Evolutionary conservation across 2,888 invertebrate species (phyloP), one percentile per base, ranked within the genome.

Genomic region (Carpatolechia fugitivella): DNA sequence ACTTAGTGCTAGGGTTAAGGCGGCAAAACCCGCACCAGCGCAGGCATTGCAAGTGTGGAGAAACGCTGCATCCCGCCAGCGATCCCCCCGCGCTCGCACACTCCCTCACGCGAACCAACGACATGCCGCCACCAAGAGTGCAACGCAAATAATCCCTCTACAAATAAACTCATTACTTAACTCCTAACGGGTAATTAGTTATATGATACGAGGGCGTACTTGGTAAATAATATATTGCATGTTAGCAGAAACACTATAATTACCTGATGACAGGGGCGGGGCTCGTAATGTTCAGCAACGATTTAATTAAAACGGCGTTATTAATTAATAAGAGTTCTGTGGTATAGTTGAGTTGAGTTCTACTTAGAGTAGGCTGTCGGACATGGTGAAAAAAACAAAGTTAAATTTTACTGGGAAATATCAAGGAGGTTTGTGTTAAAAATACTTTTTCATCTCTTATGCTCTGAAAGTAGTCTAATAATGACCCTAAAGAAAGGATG

Each of bases 1-100:
- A 73, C 60, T 29, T 14, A 1, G 36, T 41, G 1, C 59, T 47
- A 4, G 63, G 18, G 3, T 38, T 44, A 40, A 61, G 57, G 29
- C 65, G 70, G 55, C 65, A 69, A 59, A 60, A 70, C 14, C 75
- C 75, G 56, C 70, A 70, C 36, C 60, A 49, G 16, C 72, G 70
- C 59, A 75, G 64, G 24, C 63, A 49, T 5, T 57, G 64, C 60
- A 70, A 54, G 63, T 76, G 76, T 40, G 64, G 60, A 13, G 52
- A 49, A 54, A 76, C 69, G 56, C 72, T 60, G 47, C 55, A 13
- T 4, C 69, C 60, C 14, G 74, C 62, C 29, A 31, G 35, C 1
- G 46, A 33, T 14, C 2, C n/a, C 36, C n/a, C 38, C 38, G 8
- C 13, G 8, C 16, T 16, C 38, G 8, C 38, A 16, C 14, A 10